A percentile compares a stretch with the other conserved stretches of the same genome.
phyloP scores from a whole-genome alignment of 2,113 vertebrate genomes.

The Pterophyllum scalare region DNA sequence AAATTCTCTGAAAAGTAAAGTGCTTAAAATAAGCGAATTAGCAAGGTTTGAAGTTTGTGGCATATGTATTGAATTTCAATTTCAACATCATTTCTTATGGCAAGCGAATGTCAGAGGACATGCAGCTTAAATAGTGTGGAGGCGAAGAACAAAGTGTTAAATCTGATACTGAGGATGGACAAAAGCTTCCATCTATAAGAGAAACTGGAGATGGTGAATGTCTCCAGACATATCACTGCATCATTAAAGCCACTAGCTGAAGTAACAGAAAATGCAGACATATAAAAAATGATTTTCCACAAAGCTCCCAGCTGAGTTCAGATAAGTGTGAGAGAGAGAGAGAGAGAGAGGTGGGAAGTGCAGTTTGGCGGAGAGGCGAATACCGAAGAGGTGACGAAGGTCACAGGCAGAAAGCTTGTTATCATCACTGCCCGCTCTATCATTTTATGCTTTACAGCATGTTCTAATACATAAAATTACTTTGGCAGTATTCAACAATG shows the following conservation, averaged over 20 bases:
- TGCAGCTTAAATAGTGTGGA: neutral
- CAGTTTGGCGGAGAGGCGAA: neutral
- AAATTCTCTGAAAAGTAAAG: neutral
- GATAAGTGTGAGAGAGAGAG: neutral
- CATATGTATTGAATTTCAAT: neutral
- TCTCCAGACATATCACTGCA: neutral
- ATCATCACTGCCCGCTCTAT: neutral
- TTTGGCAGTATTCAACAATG: neutral
- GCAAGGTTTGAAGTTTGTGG: too few relatives aligned
- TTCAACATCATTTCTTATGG: neutral
- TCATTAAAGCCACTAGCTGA: neutral
- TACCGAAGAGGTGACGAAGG: constrained; percentile 11
- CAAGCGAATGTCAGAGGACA: neutral
- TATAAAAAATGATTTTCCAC: neutral
- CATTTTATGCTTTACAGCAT: neutral
- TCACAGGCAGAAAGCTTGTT: neutral
- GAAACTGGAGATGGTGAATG: neutral
- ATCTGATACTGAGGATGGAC: neutral
- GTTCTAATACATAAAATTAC: neutral
- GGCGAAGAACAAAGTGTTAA: neutral
- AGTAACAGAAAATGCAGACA: neutral
- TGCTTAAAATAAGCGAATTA: neutral
- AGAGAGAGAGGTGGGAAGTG: constrained; percentile 2
- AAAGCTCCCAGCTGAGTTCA: constrained; percentile 3
- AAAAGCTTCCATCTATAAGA: neutral